phyloP scores from a whole-genome alignment of 1,140 invertebrate species.

The Listronotus bonariensis region DNA sequence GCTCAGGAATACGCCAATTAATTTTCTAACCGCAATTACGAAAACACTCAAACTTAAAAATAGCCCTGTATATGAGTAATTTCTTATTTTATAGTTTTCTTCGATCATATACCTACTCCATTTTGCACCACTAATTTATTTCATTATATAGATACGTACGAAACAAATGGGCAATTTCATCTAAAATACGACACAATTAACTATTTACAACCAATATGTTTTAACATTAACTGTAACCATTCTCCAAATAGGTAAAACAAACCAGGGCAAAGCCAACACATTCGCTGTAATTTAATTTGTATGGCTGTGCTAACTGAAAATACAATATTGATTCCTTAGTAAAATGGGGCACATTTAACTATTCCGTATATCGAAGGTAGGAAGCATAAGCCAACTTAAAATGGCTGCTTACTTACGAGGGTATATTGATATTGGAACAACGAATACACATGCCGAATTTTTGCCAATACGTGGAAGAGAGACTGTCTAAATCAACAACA shows the following conservation, averaged over 20 bases:
- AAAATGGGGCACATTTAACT: conserved; percentile 10
- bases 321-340: conserved; percentile 10
- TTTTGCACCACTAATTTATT: no score
- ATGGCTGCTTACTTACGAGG: neutral
- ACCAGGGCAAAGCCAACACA: conserved; percentile 14
- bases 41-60: no score
- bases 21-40: no score
- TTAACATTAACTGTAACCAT: neutral
- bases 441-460: no score
- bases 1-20: no score
- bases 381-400: neutral
- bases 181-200: conserved; percentile 5
- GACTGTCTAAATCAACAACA: no score
- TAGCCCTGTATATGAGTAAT: no score
- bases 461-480: no score
- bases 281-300: conserved; percentile 15
- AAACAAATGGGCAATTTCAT: neutral
- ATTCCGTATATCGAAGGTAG: neutral
- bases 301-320: conserved; percentile 11
- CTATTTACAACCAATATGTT: neutral
- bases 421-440: no score
- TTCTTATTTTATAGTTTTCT: no score
- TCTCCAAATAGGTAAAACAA: conserved; percentile 17
- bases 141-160: no score
- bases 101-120: no score